phyloP scores from a whole-genome alignment of 2,113 vertebrate species.

The Pterophyllum scalare region DNA sequence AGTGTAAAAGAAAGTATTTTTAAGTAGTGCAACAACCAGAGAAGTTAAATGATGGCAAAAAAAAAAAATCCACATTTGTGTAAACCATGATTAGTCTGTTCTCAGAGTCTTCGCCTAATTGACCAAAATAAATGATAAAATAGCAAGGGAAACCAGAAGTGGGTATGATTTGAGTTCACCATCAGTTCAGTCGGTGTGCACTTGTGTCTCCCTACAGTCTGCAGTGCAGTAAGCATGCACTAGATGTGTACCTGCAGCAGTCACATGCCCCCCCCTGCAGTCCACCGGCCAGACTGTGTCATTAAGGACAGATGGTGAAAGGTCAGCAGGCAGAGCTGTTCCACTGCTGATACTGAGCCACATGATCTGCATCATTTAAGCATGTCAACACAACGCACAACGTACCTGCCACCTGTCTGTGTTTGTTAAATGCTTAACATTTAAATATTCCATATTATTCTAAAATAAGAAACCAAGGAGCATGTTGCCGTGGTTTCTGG shows the following conservation, averaged over 20 bases:
- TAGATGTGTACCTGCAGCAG: conserved; percentile 13
- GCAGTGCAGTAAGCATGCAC: neutral
- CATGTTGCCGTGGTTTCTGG: neutral
- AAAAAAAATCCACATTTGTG: accelerated
- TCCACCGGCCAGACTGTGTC: neutral
- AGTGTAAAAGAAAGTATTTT: neutral
- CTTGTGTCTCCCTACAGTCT: neutral
- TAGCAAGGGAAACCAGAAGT: neutral
- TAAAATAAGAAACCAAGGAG: neutral
- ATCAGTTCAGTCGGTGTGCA: neutral
- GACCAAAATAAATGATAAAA: neutral
- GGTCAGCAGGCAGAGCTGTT: conserved; percentile 28
- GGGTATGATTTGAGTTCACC: neutral
- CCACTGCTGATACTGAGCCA: conserved; percentile 28
- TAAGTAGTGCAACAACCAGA: neutral
- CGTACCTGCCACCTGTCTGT: neutral
- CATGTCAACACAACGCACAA: neutral
- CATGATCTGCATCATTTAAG: conserved; percentile 20
- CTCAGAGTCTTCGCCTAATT: neutral
- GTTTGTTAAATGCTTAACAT: neutral
- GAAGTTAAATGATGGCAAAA: neutral
- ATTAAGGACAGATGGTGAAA: conserved; percentile 45
- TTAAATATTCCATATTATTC: neutral
- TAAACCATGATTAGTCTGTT: neutral
- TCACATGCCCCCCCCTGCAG: conserved; percentile 4